Evolutionary conservation across 2,797 vertebrate genomes (phyloP), one percentile per base, ranked within the genome.

Genomic region (Lutra lutra): DNA sequence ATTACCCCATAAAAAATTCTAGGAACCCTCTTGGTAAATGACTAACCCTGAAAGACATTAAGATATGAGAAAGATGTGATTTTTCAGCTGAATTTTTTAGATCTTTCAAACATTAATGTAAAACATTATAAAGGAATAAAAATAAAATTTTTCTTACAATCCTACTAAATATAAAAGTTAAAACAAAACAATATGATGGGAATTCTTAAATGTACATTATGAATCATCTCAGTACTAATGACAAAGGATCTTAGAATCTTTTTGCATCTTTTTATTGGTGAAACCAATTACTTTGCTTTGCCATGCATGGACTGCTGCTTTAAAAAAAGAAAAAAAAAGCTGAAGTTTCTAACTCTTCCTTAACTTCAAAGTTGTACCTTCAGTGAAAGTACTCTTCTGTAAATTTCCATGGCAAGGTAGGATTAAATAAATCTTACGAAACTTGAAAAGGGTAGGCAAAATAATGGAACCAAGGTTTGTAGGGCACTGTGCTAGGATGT

Each of bases 261-360:
- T 91, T 87, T 70, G 13, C 21, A 51, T 79, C 51, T 46, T 85
- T 84, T 89, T 38, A 78, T 87, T 0, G 7, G 12, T 75, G 38
- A 95, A 97, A 92, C 23, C 9, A 83, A 58, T 93, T 94, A 62
- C 4, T 83, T 91, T 84, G n/a, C 10, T 91, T 96, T 51, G 4
- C 23, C 5, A 60, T 66, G 27, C 12, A 7, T 51, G 21, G 3
- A 66, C 20, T 18, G n/a, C 56, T 88, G 14, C 5, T 73, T 40
- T 4, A 38, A 85, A 32, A 68, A 40, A 32, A n/a, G n/a, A 54
- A 48, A 20, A 43, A 43, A 73, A 43, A n/a, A 43, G 32, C 13
- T 73, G 5, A 14, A 68, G 1, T 32, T 85, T 93, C 43, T 7
- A 95, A 72, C 20, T 77, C 23, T 79, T 90, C 5, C 15, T 78